A percentile compares a stretch with the other conserved stretches of the same genome.
These are phyloP conservation scores for Chrysomallon squamiferum DNA, from an alignment of 1,140 invertebrate genomes.

Conservation along the genomic window DNA sequence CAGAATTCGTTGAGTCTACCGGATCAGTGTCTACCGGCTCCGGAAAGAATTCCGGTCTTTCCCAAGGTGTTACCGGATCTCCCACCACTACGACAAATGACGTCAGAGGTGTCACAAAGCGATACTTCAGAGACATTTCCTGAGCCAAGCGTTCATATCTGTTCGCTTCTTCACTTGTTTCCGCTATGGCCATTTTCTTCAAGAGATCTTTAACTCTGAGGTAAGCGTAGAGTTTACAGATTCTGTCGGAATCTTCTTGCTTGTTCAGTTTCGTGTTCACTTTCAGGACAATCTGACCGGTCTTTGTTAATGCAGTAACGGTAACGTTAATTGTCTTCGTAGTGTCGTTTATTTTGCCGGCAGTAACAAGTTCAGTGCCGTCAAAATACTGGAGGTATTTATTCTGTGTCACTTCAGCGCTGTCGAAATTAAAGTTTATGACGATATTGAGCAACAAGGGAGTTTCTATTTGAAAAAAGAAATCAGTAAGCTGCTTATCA, in stretches of 20 bases:
- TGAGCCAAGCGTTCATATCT: slow-evolving; percentile 12
- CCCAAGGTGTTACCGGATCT: neutral
- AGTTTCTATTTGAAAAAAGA: slow-evolving; percentile 75
- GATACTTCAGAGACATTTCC: slow-evolving; percentile 27
- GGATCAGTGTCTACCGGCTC: too few species aligned
- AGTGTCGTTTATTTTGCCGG: slow-evolving; percentile 26
- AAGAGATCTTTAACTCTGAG: slow-evolving; percentile 33
- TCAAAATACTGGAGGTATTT: slow-evolving; percentile 34
- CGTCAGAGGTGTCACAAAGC: slow-evolving; percentile 39
- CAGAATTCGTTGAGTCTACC: too few species aligned
- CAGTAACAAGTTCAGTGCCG: slow-evolving; percentile 41
- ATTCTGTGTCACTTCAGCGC: slow-evolving; percentile 27
- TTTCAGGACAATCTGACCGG: slow-evolving; percentile 7
- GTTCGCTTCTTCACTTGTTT: neutral
- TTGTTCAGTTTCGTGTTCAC: neutral
- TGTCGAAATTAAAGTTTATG: slow-evolving; percentile 68
- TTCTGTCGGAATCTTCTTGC: slow-evolving; percentile 12
- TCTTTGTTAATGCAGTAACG: slow-evolving; percentile 9
- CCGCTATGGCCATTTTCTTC: slow-evolving; percentile 4
- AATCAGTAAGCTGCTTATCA: slow-evolving; percentile 72
- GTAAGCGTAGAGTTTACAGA: slow-evolving; percentile 37
- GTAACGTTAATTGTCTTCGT: slow-evolving; percentile 9
- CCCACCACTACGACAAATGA: slow-evolving; percentile 29
- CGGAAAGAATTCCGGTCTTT: too few species aligned
- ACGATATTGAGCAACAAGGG: slow-evolving; percentile 73